phyloP scores from a whole-genome alignment of 1,140 invertebrate genomes.

The Vanessa tameamea region DNA sequence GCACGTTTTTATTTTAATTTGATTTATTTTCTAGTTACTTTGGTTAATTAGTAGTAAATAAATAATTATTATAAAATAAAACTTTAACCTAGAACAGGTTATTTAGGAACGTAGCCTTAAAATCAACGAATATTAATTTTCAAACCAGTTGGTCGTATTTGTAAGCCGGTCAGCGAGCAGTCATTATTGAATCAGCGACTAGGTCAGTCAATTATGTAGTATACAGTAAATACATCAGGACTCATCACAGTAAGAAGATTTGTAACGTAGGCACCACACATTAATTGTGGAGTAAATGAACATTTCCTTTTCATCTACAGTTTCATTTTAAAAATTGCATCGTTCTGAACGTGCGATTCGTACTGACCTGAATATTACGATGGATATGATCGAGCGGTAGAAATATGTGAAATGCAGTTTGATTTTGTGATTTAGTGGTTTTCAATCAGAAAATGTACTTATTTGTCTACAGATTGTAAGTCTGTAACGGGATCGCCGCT shows the following conservation, averaged over 20 bases:
- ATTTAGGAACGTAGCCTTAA: background rate
- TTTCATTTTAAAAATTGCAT: conserved; percentile 61
- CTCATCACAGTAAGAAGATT: conserved; percentile 27
- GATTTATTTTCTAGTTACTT: too few relatives aligned
- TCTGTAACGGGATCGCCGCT: too few relatives aligned
- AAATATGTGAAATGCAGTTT: conserved; percentile 39
- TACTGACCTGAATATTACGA: conserved; percentile 58
- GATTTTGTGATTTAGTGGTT: conserved; percentile 37
- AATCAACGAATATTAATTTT: background rate
- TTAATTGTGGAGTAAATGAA: conserved; percentile 48
- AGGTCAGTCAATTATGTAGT: background rate
- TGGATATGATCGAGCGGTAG: conserved; percentile 31
- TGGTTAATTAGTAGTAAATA: too few relatives aligned
- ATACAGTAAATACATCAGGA: background rate
- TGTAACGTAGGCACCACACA: conserved; percentile 22
- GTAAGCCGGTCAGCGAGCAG: too few relatives aligned
- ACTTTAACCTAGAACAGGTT: too few relatives aligned
- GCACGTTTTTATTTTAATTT: too few relatives aligned
- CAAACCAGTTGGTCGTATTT: conserved; percentile 6
- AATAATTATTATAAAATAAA: too few relatives aligned
- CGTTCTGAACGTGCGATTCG: conserved; percentile 45
- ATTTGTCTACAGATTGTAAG: too few relatives aligned
- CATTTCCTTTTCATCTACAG: conserved; percentile 42
- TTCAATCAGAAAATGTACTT: conserved; percentile 3
- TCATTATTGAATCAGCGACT: conserved; percentile 5